phyloP scores from a whole-genome alignment of 2,888 invertebrate genomes.

The Diaperis boleti region DNA sequence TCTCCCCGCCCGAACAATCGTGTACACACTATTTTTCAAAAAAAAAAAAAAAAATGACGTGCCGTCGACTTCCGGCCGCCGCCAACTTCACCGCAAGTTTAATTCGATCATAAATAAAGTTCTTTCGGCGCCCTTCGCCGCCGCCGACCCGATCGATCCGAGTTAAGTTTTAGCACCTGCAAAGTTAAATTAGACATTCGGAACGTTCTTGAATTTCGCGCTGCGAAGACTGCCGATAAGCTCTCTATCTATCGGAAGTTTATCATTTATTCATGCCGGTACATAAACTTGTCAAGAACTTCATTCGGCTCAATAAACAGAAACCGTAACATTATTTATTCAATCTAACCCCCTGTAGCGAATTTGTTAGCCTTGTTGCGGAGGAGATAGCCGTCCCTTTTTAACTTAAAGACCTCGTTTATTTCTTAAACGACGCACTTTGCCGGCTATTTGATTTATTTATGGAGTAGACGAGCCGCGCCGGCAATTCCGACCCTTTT shows the following conservation, averaged over 20 bases:
- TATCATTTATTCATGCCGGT: constrained; percentile 45
- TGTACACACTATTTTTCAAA: constrained; percentile 3
- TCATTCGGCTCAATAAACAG: constrained; percentile 46
- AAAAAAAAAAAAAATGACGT: constrained; percentile 27
- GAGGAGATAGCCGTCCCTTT: constrained; percentile 35
- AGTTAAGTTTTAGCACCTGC: constrained; percentile 71
- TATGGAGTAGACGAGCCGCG: constrained; percentile 17
- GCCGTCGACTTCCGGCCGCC: constrained; percentile 9
- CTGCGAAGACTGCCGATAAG: constrained; percentile 40
- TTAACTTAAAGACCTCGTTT: constrained; percentile 40
- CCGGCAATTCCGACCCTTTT: too few relatives aligned
- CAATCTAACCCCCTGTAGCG: constrained; percentile 39
- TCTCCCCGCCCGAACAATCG: constrained; percentile 55
- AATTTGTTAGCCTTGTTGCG: constrained; percentile 37
- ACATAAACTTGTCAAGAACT: constrained; percentile 47
- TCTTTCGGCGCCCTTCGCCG: constrained; percentile 30
- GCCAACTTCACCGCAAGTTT: constrained; percentile 32
- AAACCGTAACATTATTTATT: constrained; percentile 45
- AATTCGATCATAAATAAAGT: constrained; percentile 41
- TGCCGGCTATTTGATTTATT: constrained; percentile 34
- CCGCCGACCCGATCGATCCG: constrained; percentile 31
- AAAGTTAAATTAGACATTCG: constrained; percentile 42
- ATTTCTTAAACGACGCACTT: constrained; percentile 41
- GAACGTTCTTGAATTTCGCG: constrained; percentile 34
- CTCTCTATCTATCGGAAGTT: constrained; percentile 42